Evolutionary conservation across 2,888 invertebrate species (phyloP), one percentile per base, ranked within the genome.

Genomic region (Leptura quadrifasciata): DNA sequence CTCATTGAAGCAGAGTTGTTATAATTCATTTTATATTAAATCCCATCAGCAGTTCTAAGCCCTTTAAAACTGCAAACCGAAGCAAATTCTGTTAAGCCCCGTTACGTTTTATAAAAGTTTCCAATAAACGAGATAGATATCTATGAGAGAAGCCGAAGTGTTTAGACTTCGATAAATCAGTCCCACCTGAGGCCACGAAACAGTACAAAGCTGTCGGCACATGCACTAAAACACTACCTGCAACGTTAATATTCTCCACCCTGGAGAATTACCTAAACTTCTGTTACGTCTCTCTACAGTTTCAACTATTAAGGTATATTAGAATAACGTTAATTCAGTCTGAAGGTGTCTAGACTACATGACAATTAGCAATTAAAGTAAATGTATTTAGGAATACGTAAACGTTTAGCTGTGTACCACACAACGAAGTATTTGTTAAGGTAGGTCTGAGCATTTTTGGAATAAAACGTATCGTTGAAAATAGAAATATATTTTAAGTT

Each of bases 81-180:
- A 20, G 12, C 24, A 20, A 52, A 52, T 65, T 52, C 52, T 17
- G 39, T 24, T 52, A 24, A 65, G 47, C 21, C 47, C 20, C 65
- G n/a, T 47, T 39, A 31, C 18, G 15, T 69, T 10, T 17, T 12
- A 39, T 69, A 35, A 58, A 57, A 27, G 52, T 68, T 68, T 57
- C 21, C 24, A 12, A 39, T 54, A 61, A 61, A 27, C n/a, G 12
- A 17, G 12, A 61, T 61, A 60, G 20, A 61, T 60, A 58, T 70
- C 27, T 70, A 58, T 60, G 58, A 70, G 31, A 57, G 27, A 52
- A 60, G 21, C 55, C 54, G 20, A 17, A 64, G 17, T 52, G 47
- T 57, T 60, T 69, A 74, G 74, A 69, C 74, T 55, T 35, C 69
- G 18, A 74, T 74, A 74, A 69, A 74, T 74, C 74, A 74, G 69